A percentile compares a stretch with the other conserved stretches of the same genome.
phyloP scores from a whole-genome alignment of 2,888 invertebrate genomes.

The Gari tellinella region DNA sequence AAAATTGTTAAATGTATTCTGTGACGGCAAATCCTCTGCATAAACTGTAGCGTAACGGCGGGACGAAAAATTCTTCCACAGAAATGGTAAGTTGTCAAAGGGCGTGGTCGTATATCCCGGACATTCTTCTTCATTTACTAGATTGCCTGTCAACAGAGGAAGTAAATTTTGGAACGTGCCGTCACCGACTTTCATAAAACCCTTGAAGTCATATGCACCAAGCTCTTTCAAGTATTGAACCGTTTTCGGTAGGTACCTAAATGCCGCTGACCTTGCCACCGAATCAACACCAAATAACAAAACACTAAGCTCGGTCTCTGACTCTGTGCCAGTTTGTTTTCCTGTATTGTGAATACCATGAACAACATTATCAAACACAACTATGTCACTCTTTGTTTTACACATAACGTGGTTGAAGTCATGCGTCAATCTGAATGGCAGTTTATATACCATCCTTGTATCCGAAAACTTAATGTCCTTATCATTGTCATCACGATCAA shows the following conservation, averaged over 20 bases:
- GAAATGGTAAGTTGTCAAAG: conserved; percentile 31
- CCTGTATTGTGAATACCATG: not conserved
- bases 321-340: no score
- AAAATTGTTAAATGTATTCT: conserved; percentile 25
- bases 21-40: conserved; percentile 33
- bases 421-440: conserved; percentile 21
- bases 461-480: conserved; percentile 27
- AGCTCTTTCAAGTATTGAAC: no score
- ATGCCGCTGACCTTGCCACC: no score
- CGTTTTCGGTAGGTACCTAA: no score
- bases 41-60: conserved; percentile 34
- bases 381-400: not conserved
- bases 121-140: not conserved
- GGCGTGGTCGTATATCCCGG: not conserved
- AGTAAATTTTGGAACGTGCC: conserved; percentile 12
- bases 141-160: conserved; percentile 20
- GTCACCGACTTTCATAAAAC: no score
- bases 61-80: conserved; percentile 44
- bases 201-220: no score
- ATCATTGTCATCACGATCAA: not conserved
- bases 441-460: not conserved
- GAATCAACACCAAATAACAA: no score
- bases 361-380: conserved; percentile 8
- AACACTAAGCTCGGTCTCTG: no score
- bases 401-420: conserved; percentile 36